A percentile compares a stretch with the other conserved stretches of the same genome.
phyloP scores from a whole-genome alignment of 2,113 vertebrate genomes.

The Muscicapa adusta region DNA sequence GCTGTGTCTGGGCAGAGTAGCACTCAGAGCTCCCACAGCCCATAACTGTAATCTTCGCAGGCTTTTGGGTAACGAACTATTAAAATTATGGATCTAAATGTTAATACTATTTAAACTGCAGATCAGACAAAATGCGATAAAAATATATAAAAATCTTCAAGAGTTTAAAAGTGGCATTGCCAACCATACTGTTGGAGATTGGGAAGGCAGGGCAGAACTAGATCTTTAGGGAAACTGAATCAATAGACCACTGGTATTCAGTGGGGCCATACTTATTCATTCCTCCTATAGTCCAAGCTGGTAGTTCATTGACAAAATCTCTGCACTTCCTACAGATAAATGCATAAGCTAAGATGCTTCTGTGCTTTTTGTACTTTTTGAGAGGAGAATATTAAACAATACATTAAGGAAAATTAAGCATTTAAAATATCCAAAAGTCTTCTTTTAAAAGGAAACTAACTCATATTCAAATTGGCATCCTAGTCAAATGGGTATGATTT shows the following conservation, averaged over 20 bases:
- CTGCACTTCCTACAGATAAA: background rate
- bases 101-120: background rate
- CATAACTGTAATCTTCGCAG: background rate
- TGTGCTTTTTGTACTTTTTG: background rate
- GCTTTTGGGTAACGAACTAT: background rate
- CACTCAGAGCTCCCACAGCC: background rate
- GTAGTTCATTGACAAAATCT: background rate
- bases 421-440: background rate
- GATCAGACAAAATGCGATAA: background rate
- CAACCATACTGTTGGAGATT: background rate
- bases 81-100: background rate
- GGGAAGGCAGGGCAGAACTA: background rate
- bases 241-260: background rate
- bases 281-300: background rate
- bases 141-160: background rate
- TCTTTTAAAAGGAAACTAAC: slow-evolving; percentile 27
- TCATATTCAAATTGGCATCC: slow-evolving; percentile 36
- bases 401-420: slow-evolving; percentile 7
- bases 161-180: background rate
- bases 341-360: background rate
- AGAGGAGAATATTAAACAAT: slow-evolving; percentile 10
- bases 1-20: background rate
- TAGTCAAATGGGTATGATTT: slow-evolving; percentile 5
- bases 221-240: background rate
- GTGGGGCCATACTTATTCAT: background rate